Conservation (phyloP, 1,140 invertebrate species). For the Diprion similis region DNA sequence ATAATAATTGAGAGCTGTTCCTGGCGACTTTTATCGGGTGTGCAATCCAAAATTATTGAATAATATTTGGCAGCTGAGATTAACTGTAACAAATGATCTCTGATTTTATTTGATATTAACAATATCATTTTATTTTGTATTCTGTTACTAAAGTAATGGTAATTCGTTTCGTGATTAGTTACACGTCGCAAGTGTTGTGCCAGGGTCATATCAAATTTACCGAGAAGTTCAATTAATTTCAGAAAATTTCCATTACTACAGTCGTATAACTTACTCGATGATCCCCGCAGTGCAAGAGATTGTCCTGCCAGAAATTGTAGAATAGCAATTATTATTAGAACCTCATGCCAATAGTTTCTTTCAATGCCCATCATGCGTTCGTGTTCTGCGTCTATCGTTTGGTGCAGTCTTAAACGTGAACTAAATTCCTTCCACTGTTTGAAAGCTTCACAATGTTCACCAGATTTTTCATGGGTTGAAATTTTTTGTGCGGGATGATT, state of each 20-base stretch:
- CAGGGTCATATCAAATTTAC: conserved; percentile 3
- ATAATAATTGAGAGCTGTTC: conserved; percentile 33
- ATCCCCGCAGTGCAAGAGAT: not conserved
- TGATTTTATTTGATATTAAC: conserved; percentile 1
- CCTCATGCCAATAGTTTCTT: conserved; percentile 2
- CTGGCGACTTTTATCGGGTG: conserved; percentile 26
- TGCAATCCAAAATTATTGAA: conserved; percentile 27
- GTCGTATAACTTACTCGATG: conserved; percentile 1
- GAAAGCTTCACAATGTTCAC: not conserved
- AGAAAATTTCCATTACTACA: not conserved
- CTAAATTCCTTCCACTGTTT: conserved; percentile 3
- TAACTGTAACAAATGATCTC: conserved; percentile 22
- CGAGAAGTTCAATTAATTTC: not conserved
- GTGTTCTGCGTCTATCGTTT: not conserved
- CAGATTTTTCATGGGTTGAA: conserved; percentile 1
- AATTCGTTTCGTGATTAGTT: conserved; percentile 3
- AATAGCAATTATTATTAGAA: not conserved
- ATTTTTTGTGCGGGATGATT: not conserved
- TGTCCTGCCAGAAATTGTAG: not conserved
- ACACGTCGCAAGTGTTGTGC: not conserved
- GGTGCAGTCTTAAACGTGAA: not conserved
- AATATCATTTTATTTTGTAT: not conserved
- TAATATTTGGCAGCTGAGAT: conserved; percentile 17
- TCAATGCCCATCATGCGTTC: not conserved
- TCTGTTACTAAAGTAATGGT: conserved; percentile 1